Evolutionary conservation across 1,140 invertebrate species (phyloP), one percentile per base, ranked within the genome.

Genomic region (Oscheius sp.): DNA sequence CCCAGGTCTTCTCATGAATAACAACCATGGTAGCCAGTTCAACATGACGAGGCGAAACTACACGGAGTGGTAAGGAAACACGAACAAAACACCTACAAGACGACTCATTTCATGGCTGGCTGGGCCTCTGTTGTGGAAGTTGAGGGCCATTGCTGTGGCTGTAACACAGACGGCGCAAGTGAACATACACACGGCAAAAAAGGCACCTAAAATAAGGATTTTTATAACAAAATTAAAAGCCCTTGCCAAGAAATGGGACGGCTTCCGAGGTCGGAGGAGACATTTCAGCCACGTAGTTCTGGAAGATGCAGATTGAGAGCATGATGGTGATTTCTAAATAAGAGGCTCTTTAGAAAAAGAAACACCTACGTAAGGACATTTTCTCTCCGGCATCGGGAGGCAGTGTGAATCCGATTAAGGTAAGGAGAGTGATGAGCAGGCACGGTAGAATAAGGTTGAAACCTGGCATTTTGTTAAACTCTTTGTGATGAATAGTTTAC

Each of bases 121-220:
- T 75, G 93, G 90, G 85, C 92, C 93, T 81, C 95, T 90, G 89
- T 98, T 94, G 89, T 99, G 95, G 88, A 96, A 97, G 88, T 97
- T 98, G 80, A 99, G 90, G 84, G 98, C 96, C 82, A 97, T 90
- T 81, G 98, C 95, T 70, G 95, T 98, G 86, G 94, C 94, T 80
- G 97, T 93, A 82, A 99, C 94, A 73, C 95, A 98, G 84, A 94
- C 93, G 80, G 95, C 94, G 86, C 97, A 94, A 93, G 98, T 97
- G 87, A 97, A 94, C 94, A 98, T 98, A 87, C 97, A 97, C 88
- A 93, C 96, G 87, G 96, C 95, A 89, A 98, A 98, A 88, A 98
- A 98, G 76, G 95, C 96, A 85, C 94, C 94, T 97, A 88, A 74
- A 88, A 71, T 26, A 46, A 26, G 26, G 15, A 59, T 45, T 31